Evolutionary conservation across 1,140 invertebrate species (phyloP), one percentile per base, ranked within the genome.

Genomic region (Drosophila yakuba): DNA sequence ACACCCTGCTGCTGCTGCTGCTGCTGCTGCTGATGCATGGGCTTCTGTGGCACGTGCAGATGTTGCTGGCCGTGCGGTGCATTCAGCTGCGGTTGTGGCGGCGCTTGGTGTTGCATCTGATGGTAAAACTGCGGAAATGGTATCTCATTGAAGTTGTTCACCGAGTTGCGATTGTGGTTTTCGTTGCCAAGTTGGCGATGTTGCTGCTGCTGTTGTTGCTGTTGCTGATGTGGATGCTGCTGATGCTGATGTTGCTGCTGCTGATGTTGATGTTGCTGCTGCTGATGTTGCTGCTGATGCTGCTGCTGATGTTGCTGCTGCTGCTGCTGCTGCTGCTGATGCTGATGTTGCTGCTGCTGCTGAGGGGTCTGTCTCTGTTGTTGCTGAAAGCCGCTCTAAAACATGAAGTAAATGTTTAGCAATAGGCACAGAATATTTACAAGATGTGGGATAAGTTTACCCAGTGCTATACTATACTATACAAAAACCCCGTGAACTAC

Each of bases 261-360:
- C 17, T 17, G 55, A 8, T 45, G 54, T 10, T 17, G n/a, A n/a
- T n/a, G n/a, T n/a, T n/a, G 36, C 0, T 38, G 36, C 36, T 38
- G 36, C 36, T 10, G 66, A 11, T 35, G 47, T 5, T 11, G 63
- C 1, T 71, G 64, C n/a, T 64, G 62, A 17, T n/a, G n/a, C n/a
- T n/a, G n/a, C n/a, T n/a, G n/a, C n/a, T n/a, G n/a, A n/a, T n/a
- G n/a, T 2, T 20, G 20, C 20, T 38, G 36, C 0, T 38, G 36
- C 3, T 38, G 35, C 10, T 36, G 35, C 35, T 36, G 36, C 36
- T 38, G 36, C 7, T 38, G 36, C 2, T 38, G 36, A 4, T 38
- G 36, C 12, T 38, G 36, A 3, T 38, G 36, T 0, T 38, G 36
- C 1, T 38, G 36, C 0, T 38, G 36, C 36, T 38, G 36, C 36